Evolutionary conservation across 1,140 invertebrate genomes (phyloP), one percentile per base, ranked within the genome.

Genomic region (Drosophila truncata): DNA sequence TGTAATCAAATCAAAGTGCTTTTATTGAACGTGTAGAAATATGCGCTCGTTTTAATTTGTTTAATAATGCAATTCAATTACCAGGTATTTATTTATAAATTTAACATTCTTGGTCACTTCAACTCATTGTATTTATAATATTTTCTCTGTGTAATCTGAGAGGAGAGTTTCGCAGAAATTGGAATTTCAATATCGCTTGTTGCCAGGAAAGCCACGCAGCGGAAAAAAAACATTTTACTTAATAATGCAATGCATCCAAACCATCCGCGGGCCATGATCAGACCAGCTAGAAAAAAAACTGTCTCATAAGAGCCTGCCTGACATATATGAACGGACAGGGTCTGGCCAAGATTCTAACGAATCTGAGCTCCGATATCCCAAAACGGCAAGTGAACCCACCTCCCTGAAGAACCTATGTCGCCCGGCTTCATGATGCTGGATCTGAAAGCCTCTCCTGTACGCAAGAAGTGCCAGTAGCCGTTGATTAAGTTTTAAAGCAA

Each of bases 371-470:
- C 6, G 55, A 47, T 8, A 49, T 63, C 73, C 11, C 47, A 50
- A 1, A 31, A 39, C 0, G 69, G 69, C n/a, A 11, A 58, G 11
- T n/a, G 50, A 59, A 0, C n/a, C n/a, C n/a, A n/a, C n/a, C n/a
- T n/a, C n/a, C n/a, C n/a, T n/a, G n/a, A n/a, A n/a, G n/a, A n/a
- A n/a, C 60, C 78, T 5, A 47, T 61, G 16, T 59, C 70, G 11
- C 33, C 70, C 2, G 78, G 73, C 8, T 75, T 46, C 54, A 64
- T 46, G 44, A 80, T 73, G 73, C 73, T 73, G 50, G 27, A 75
- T 6, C 16, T 73, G 16, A n/a, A 37, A 13, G 23, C 42, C 11
- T 52, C 75, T 37, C 23, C 42, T 3, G 33, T 54, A n/a, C 35
- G 49, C 29, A 35, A 65, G 31, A 18, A 67, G 23, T 39, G 39